A percentile compares a stretch with the other conserved stretches of the same genome.
These are phyloP conservation scores for Arvicanthis niloticus DNA, from an alignment of 2,113 vertebrate species.

Conservation along the genomic window DNA sequence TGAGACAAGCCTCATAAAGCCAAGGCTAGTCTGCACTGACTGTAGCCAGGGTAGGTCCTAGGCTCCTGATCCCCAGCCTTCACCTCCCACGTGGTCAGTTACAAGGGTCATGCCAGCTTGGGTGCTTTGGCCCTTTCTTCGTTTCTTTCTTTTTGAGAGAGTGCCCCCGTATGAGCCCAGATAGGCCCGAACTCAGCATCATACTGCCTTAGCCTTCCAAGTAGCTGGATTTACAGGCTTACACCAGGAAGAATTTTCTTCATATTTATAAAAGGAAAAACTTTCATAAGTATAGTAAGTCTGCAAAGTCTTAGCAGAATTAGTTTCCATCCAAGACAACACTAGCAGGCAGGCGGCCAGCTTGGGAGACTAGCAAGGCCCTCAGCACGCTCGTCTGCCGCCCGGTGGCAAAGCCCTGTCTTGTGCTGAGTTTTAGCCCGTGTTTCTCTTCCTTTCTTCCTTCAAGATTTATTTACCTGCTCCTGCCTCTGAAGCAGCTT, in stretches of 20 bases:
- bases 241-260: neutral
- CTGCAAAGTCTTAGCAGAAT: constrained; percentile 41
- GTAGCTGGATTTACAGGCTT: neutral
- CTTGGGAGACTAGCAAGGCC: constrained; percentile 5
- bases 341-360: neutral
- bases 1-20: neutral
- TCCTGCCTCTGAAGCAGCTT: constrained; percentile 77
- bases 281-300: neutral
- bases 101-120: neutral
- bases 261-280: constrained; percentile 53
- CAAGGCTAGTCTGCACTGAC: neutral
- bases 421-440: constrained; percentile 8
- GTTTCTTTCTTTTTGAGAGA: neutral
- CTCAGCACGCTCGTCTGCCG: neutral
- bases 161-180: neutral
- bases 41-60: neutral
- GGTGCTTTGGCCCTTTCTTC: neutral
- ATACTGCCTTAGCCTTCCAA: neutral
- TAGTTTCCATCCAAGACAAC: constrained; percentile 28
- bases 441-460: neutral
- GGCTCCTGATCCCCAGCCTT: neutral
- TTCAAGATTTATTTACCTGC: constrained; percentile 74
- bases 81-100: too few species aligned
- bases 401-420: neutral
- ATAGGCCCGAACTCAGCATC: neutral